These are phyloP conservation scores for Phalacrocorax aristotelis DNA, from an alignment of 2,113 vertebrate species.

Conservation along the genomic window DNA sequence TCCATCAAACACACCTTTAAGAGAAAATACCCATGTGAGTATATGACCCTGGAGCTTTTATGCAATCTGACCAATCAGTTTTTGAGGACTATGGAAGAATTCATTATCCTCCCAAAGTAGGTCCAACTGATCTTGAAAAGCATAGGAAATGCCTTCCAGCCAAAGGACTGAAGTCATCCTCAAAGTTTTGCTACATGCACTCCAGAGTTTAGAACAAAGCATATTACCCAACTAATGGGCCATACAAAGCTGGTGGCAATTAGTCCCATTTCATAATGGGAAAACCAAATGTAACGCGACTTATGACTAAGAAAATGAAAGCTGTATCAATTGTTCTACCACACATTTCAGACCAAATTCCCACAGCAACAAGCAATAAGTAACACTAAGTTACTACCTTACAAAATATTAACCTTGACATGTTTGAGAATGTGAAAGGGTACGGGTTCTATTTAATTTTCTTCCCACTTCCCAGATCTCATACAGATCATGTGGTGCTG, in stretches of 20 bases:
- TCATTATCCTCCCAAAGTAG: not conserved
- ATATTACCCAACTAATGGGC: not conserved
- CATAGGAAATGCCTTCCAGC: not conserved
- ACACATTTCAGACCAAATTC: not conserved
- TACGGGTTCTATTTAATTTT: not conserved
- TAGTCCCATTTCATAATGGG: not conserved
- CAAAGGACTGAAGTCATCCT: not conserved
- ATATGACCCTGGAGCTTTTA: not conserved
- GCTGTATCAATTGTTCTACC: not conserved
- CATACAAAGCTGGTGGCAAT: not conserved
- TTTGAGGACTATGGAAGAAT: not conserved
- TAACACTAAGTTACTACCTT: not conserved
- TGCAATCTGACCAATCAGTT: not conserved
- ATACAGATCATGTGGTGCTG: not conserved
- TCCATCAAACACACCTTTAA: not conserved
- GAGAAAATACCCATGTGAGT: not conserved
- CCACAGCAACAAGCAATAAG: not conserved
- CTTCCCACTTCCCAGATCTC: not conserved
- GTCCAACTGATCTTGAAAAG: not conserved
- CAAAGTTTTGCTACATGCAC: not conserved
- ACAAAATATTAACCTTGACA: not conserved
- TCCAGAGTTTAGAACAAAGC: not conserved
- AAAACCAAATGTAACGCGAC: not conserved
- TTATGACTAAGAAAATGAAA: not conserved
- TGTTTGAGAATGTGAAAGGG: not conserved